These are phyloP conservation scores for Lycodopsis pacificus DNA, from an alignment of 2,797 vertebrate genomes.

Conservation along the genomic window DNA sequence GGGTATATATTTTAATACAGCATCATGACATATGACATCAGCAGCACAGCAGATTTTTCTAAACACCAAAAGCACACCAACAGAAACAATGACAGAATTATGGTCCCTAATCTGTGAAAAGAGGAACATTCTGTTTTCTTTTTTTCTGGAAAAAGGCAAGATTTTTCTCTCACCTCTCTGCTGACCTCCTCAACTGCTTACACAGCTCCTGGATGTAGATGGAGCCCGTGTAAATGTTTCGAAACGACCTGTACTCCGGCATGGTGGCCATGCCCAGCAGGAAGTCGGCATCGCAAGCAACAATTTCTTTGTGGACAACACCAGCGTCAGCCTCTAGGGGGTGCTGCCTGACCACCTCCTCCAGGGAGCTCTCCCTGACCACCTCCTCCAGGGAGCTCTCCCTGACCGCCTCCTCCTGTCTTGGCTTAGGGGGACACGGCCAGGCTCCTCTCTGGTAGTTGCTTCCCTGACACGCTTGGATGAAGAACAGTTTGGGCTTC, in stretches of 20 bases:
- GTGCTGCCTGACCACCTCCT: too few species aligned
- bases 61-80: background rate
- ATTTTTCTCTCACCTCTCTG: slow-evolving; percentile 57
- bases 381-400: slow-evolving; percentile 3
- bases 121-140: too few species aligned
- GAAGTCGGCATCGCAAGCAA: slow-evolving; percentile 68
- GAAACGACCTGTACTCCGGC: slow-evolving; percentile 57
- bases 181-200: slow-evolving; percentile 43
- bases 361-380: too few species aligned
- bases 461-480: slow-evolving; percentile 83
- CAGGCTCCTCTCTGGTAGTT: slow-evolving; percentile 35
- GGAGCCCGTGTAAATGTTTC: slow-evolving; percentile 49
- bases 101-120: background rate
- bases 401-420: fast-evolving
- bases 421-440: background rate
- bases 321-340: too few species aligned
- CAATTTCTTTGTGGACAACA: too few species aligned
- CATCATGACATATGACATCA: background rate
- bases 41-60: background rate
- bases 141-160: too few species aligned
- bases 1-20: background rate
- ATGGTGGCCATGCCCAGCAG: slow-evolving; percentile 78
- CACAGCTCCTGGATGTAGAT: slow-evolving; percentile 82
- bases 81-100: background rate
- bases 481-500: slow-evolving; percentile 96